Conservation (phyloP, 2,113 vertebrate genomes). For the Neogobius melanostomus region DNA sequence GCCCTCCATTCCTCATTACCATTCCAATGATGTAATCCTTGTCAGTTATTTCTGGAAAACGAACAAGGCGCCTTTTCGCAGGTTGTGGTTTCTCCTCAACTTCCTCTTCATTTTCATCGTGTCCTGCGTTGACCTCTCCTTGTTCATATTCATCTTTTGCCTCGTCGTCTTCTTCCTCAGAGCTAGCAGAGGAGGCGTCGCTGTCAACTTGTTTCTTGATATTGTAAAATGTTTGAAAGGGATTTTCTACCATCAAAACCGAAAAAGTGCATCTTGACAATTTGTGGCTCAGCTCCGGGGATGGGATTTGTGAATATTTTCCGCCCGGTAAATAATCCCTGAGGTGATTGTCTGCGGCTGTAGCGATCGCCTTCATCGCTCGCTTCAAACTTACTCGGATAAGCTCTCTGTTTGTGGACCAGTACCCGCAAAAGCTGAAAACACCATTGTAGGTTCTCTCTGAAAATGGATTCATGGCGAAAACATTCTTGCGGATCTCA, state of each 20-base stretch:
- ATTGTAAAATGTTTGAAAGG: conserved; percentile 36
- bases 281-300: conserved; percentile 41
- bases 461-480: conserved; percentile 71
- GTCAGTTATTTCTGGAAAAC: conserved; percentile 40
- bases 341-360: conserved; percentile 68
- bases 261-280: conserved; percentile 69
- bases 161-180: conserved; percentile 12
- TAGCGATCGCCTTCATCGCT: conserved; percentile 65
- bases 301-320: conserved; percentile 51
- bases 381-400: conserved; percentile 71
- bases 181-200: conserved; percentile 25
- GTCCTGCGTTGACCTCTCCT: background rate
- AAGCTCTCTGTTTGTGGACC: conserved; percentile 68
- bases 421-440: conserved; percentile 68
- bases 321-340: conserved; percentile 77
- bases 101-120: background rate
- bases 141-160: background rate
- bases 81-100: background rate
- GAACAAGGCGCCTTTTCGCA: background rate
- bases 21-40: conserved; percentile 54
- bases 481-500: conserved; percentile 64
- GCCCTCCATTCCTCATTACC: conserved; percentile 69
- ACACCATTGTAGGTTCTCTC: conserved; percentile 68
- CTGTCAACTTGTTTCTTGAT: conserved; percentile 22
- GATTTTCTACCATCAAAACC: conserved; percentile 73